These are phyloP conservation scores for Ceuthmochares aereus DNA, from an alignment of 2,113 vertebrate genomes.

Conservation along the genomic window DNA sequence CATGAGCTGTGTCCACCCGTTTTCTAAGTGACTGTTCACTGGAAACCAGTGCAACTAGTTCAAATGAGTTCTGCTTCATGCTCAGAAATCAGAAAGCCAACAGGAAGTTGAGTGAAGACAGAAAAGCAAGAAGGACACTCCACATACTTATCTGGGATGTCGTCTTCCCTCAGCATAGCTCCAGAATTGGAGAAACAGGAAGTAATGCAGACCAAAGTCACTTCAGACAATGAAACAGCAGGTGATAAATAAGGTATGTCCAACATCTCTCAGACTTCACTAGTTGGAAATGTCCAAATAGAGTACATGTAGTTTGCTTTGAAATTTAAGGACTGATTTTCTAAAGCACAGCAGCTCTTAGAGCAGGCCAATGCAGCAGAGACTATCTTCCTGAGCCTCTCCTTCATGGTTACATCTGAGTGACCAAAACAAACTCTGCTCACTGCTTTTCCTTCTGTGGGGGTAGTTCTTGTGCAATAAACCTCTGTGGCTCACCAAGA, in stretches of 20 bases:
- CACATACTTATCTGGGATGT: neutral
- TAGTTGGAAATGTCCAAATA: neutral
- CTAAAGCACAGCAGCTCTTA: neutral
- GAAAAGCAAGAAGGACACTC: neutral
- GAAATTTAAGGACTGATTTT: neutral
- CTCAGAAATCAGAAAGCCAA: neutral
- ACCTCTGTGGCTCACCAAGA: neutral
- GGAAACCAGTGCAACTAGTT: neutral
- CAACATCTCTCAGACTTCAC: neutral
- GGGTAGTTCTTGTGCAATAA: neutral
- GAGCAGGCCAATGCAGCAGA: neutral
- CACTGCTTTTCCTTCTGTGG: neutral
- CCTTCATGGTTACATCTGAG: neutral
- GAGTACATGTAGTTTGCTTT: neutral
- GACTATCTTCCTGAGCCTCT: neutral
- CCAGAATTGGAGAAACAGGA: neutral
- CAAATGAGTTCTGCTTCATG: neutral
- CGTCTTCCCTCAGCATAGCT: neutral
- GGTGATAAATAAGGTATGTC: neutral
- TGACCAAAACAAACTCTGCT: neutral
- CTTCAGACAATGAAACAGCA: neutral
- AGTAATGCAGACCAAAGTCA: neutral
- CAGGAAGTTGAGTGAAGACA: fast-evolving
- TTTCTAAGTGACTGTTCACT: neutral
- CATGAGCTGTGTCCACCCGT: neutral